These are phyloP conservation scores for Siniperca undulata DNA, from an alignment of 2,797 vertebrate species.

Conservation along the genomic window DNA sequence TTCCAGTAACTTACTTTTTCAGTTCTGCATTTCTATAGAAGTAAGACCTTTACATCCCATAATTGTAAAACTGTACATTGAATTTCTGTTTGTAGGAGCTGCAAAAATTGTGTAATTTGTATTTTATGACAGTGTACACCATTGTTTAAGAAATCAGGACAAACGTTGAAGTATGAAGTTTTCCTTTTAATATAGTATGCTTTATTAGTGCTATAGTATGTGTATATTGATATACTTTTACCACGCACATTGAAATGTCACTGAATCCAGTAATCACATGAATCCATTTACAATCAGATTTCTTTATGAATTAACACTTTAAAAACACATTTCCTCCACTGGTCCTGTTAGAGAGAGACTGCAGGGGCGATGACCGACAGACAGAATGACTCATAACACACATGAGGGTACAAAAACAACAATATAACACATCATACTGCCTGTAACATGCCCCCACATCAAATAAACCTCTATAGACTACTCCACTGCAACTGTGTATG, in stretches of 20 bases:
- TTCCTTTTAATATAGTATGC: neutral
- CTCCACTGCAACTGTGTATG: neutral
- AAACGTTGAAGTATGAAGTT: neutral
- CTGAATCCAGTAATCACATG: neutral
- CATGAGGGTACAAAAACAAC: neutral
- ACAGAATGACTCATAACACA: slow-evolving; percentile 2
- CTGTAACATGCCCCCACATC: slow-evolving; percentile 11
- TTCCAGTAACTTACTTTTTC: neutral
- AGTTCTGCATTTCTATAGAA: neutral
- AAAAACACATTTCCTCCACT: neutral
- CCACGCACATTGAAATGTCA: neutral
- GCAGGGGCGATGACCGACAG: no score
- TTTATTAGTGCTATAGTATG: neutral
- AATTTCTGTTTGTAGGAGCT: neutral
- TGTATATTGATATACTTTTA: neutral
- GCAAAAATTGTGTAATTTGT: neutral
- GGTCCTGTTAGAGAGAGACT: neutral
- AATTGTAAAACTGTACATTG: neutral
- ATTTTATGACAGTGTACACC: neutral
- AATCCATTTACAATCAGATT: neutral
- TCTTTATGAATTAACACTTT: neutral
- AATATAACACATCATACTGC: neutral
- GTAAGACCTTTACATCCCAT: neutral
- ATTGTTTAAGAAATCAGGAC: neutral
- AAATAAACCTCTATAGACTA: slow-evolving; percentile 16